phyloP scores from a whole-genome alignment of 2,113 vertebrate species.

The Cyanoliseus patagonus region DNA sequence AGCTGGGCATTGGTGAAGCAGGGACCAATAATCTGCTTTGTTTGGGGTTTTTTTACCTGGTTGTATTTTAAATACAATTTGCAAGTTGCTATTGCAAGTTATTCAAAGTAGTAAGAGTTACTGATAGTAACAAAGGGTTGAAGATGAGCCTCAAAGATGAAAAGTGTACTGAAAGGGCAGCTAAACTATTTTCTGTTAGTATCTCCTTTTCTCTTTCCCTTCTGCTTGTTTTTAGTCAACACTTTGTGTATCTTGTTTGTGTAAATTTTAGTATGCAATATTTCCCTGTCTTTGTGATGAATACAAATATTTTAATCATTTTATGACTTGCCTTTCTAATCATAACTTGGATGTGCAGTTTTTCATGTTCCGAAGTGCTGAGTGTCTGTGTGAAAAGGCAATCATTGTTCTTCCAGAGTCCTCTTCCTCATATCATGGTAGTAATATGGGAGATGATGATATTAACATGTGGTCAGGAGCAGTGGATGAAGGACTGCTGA shows the following conservation, averaged over 20 bases:
- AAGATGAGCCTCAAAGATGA: background rate
- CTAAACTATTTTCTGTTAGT: slow-evolving; percentile 36
- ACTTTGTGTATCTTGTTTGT: slow-evolving; percentile 13
- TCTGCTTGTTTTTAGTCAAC: slow-evolving; percentile 16
- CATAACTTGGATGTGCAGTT: background rate
- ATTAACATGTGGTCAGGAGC: slow-evolving; percentile 74
- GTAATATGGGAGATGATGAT: slow-evolving; percentile 53
- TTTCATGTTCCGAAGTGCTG: background rate
- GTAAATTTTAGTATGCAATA: background rate
- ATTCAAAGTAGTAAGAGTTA: background rate
- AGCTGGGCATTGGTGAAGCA: background rate
- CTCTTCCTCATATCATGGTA: slow-evolving; percentile 59
- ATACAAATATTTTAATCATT: background rate
- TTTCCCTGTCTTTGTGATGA: slow-evolving; percentile 12
- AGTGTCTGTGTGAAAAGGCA: background rate
- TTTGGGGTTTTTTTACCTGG: background rate
- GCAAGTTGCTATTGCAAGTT: background rate
- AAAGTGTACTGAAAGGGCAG: background rate
- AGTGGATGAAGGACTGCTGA: slow-evolving; percentile 74
- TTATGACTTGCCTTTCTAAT: background rate
- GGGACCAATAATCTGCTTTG: background rate
- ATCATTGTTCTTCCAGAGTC: slow-evolving; percentile 44
- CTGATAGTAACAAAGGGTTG: background rate
- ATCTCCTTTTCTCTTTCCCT: slow-evolving; percentile 52
- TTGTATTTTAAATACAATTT: background rate